A percentile compares a stretch with the other conserved stretches of the same genome.
These are phyloP conservation scores for Lamellibrachia columna DNA, from an alignment of 2,888 invertebrate genomes.

Conservation along the genomic window DNA sequence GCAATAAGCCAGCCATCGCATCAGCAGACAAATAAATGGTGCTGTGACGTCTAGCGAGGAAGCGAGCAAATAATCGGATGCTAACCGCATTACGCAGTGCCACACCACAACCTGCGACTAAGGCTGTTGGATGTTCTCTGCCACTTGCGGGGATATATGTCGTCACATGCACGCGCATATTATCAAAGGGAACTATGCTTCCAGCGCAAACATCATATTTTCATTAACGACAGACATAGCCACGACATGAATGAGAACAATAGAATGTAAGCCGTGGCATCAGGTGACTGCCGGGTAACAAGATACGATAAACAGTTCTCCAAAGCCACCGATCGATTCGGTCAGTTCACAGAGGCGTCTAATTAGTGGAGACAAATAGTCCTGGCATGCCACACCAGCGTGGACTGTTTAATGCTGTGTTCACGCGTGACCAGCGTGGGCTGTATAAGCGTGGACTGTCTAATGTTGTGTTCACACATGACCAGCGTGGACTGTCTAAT, in stretches of 20 bases:
- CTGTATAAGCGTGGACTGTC: no score
- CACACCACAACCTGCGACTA: no score
- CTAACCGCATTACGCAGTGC: no score
- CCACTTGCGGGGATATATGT: not conserved
- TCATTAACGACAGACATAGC: not conserved
- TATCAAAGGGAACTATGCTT: not conserved
- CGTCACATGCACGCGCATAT: not conserved
- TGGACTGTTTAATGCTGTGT: not conserved
- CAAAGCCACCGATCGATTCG: not conserved
- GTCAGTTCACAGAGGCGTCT: not conserved
- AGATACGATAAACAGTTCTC: not conserved
- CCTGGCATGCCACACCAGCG: not conserved
- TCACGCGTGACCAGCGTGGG: not conserved
- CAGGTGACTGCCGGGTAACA: not conserved
- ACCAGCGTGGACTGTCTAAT: no score
- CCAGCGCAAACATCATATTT: not conserved
- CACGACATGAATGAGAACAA: not conserved
- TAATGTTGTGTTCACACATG: no score
- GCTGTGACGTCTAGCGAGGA: no score
- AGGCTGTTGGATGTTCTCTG: no score
- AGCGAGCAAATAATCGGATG: no score
- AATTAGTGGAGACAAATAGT: not conserved
- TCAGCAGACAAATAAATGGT: no score
- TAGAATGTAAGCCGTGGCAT: not conserved
- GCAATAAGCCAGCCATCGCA: no score